Base-by-base conservation (phyloP, 2,888 invertebrate genomes). In the Troglohyphantes excavatus region DNA sequence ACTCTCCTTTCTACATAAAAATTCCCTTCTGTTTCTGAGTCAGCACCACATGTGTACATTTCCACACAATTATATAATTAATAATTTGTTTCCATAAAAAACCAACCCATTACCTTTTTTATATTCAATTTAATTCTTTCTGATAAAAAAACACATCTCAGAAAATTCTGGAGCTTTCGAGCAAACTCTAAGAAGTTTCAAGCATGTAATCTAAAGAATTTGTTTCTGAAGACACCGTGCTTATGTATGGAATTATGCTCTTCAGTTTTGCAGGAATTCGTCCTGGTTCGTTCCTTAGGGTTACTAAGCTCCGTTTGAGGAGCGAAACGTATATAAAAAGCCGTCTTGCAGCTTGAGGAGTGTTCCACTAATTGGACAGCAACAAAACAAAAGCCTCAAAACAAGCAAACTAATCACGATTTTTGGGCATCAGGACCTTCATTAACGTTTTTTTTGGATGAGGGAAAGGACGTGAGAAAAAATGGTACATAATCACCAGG, bases 341-440 rank as follows among this genome's bases (percentile, higher is more conserved):
- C 67, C 46, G 67, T 68, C 53, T 17, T 29, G 6, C 79, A 53
- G 79, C 79, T 17, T 68, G n/a, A 53, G 29, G 53, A 43, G 79
- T 19, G 70, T 39, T 61, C 23, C n/a, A 61, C 72, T 72, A 72
- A 61, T 63, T 82, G 82, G 70, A 61, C 17, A 59, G 59, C 23
- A 39, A 43, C 43, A 43, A 82, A 63, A 83, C 39, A 63, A 83
- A 65, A 83, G 65, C 63, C 63, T 43, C 72, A 82, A 72, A 65
- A 61, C 63, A 61, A 39, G 63, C 33, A 67, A 73, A 61, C 83
- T 73, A 83, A 83, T 83, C 83, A 83, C 83, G 83, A 83, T 73
- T 83, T 83, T 72, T 61, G 63, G 46, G 43, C 83, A 73, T 65
- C 63, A 68, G 78, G 17, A 19, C 67, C 43, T 70, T 83, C 83